Evolutionary conservation across 2,113 vertebrate genomes (phyloP).

Genomic region (Mustelus asterias): DNA sequence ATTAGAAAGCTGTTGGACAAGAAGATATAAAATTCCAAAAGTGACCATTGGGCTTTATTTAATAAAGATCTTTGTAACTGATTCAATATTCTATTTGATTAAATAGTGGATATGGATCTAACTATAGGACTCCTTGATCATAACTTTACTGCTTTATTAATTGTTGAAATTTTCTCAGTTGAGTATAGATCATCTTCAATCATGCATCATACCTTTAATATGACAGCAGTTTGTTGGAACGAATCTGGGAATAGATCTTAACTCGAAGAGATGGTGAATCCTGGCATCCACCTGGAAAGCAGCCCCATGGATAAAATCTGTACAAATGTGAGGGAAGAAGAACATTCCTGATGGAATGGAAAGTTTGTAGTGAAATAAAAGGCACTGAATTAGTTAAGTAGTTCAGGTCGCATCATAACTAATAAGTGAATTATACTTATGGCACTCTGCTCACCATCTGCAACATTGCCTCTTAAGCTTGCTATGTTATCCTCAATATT

Average conservation of each 20-base stretch:
- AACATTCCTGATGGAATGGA: background rate
- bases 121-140: background rate
- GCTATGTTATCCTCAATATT: background rate
- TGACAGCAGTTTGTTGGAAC: background rate
- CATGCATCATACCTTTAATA: background rate
- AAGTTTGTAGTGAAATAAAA: background rate
- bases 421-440: background rate
- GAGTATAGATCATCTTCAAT: background rate
- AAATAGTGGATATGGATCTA: background rate
- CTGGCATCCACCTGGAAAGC: background rate
- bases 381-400: background rate
- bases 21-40: background rate
- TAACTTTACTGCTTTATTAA: background rate
- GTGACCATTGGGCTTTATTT: background rate
- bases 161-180: background rate
- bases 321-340: background rate
- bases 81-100: background rate
- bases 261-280: background rate
- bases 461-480: background rate
- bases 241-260: background rate
- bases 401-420: background rate
- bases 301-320: background rate
- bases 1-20: too few relatives aligned
- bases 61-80: background rate
- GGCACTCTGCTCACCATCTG: background rate